phyloP scores from a whole-genome alignment of 2,797 vertebrate genomes.

The Sus cebifrons region DNA sequence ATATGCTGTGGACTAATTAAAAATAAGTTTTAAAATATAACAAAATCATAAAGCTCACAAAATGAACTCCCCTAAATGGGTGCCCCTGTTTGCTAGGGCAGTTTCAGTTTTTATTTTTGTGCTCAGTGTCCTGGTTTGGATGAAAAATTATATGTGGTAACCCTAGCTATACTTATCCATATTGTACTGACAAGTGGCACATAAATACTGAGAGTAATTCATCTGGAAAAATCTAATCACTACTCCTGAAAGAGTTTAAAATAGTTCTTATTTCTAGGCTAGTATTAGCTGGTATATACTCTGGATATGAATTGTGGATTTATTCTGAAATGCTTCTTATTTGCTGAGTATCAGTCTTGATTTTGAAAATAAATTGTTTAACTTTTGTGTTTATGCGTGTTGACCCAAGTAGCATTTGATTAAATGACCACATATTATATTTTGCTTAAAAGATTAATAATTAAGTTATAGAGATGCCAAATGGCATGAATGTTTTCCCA shows the following conservation, averaged over 20 bases:
- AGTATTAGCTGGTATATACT: neutral
- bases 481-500: neutral
- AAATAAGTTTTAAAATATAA: neutral
- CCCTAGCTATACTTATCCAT: neutral
- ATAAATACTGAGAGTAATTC: neutral
- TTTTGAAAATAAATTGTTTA: neutral
- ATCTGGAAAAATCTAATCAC: neutral
- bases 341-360: slow-evolving; percentile 32
- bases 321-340: neutral
- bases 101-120: neutral
- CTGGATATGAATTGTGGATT: neutral
- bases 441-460: slow-evolving; percentile 16
- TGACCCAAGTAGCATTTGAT: neutral
- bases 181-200: neutral
- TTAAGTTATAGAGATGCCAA: neutral
- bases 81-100: neutral
- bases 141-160: neutral
- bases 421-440: neutral
- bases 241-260: slow-evolving; percentile 47
- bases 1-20: neutral
- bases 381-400: neutral
- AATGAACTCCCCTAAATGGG: neutral
- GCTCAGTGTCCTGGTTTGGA: neutral
- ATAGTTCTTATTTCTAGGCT: slow-evolving; percentile 45
- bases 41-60: neutral